Conservation (phyloP, 2,113 vertebrate species). For the Ramphastos sulfuratus region DNA sequence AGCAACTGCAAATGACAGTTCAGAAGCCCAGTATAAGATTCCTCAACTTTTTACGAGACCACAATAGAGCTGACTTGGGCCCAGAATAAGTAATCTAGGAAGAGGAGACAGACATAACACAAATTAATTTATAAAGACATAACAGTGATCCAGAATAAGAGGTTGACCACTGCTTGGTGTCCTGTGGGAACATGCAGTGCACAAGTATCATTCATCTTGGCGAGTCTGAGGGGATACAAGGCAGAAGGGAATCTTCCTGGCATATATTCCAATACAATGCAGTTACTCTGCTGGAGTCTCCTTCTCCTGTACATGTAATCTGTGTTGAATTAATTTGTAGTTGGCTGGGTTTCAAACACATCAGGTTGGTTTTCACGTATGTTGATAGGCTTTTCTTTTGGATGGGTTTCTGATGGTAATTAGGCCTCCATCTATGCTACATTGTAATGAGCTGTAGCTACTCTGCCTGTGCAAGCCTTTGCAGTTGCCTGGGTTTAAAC, state of each 20-base stretch:
- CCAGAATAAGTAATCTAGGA: background rate
- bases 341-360: slow-evolving; percentile 60
- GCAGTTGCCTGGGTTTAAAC: background rate
- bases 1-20: background rate
- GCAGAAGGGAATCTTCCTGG: slow-evolving; percentile 1
- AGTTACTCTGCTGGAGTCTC: slow-evolving; percentile 52
- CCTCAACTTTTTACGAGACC: background rate
- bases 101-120: background rate
- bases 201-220: background rate
- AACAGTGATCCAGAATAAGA: background rate
- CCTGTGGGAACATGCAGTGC: background rate
- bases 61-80: background rate
- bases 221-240: background rate
- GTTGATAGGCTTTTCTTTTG: slow-evolving; percentile 56
- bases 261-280: background rate
- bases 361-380: slow-evolving; percentile 53
- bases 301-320: slow-evolving; percentile 33
- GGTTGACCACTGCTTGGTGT: background rate
- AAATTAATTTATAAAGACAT: background rate
- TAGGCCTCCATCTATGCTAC: slow-evolving; percentile 43
- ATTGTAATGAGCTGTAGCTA: slow-evolving; percentile 48
- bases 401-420: slow-evolving; percentile 54
- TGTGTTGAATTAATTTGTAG: slow-evolving; percentile 66
- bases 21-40: background rate
- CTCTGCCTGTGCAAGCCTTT: background rate